Evolutionary conservation across 1,140 invertebrate species (phyloP).

Genomic region (Drosophila kohkoa): DNA sequence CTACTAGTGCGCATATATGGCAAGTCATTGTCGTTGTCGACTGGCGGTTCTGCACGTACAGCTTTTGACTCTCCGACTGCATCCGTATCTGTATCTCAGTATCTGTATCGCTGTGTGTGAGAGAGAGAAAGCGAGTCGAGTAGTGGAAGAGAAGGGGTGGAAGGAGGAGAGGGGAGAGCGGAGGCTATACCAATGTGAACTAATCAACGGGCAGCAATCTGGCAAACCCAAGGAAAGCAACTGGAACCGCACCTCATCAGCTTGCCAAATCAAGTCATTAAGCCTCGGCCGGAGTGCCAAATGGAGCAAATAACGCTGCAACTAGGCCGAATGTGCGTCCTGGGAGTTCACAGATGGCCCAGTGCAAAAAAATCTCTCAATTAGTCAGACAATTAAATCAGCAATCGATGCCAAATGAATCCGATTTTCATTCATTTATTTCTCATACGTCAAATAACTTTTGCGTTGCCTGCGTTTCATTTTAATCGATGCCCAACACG

Average conservation of each 20-base stretch:
- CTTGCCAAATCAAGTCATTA: slow-evolving; percentile 80
- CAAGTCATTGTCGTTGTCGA: slow-evolving; percentile 74
- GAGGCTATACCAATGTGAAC: slow-evolving; percentile 43
- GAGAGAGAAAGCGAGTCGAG: too few species aligned
- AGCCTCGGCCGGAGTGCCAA: slow-evolving; percentile 76
- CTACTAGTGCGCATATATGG: slow-evolving; percentile 69
- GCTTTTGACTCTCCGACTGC: slow-evolving; percentile 23
- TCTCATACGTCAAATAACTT: slow-evolving; percentile 54
- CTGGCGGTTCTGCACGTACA: slow-evolving; percentile 71
- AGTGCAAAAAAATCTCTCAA: slow-evolving; percentile 83
- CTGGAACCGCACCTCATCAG: slow-evolving; percentile 64
- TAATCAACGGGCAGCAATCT: slow-evolving; percentile 70
- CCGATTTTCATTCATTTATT: slow-evolving; percentile 57
- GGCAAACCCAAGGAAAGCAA: slow-evolving; percentile 1
- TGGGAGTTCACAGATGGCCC: slow-evolving; percentile 66
- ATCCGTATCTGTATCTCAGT: slow-evolving; percentile 18
- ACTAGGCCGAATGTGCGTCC: slow-evolving; percentile 60
- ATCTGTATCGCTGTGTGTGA: slow-evolving; percentile 10
- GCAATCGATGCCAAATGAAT: slow-evolving; percentile 69
- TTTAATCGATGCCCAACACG: slow-evolving; percentile 9
- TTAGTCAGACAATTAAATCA: slow-evolving; percentile 85
- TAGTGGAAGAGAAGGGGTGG: neutral
- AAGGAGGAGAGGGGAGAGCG: neutral
- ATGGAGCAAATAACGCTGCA: slow-evolving; percentile 77
- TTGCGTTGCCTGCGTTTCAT: slow-evolving; percentile 1